These are phyloP conservation scores for Patella pellucida DNA, from an alignment of 2,888 invertebrate genomes.

Conservation along the genomic window DNA sequence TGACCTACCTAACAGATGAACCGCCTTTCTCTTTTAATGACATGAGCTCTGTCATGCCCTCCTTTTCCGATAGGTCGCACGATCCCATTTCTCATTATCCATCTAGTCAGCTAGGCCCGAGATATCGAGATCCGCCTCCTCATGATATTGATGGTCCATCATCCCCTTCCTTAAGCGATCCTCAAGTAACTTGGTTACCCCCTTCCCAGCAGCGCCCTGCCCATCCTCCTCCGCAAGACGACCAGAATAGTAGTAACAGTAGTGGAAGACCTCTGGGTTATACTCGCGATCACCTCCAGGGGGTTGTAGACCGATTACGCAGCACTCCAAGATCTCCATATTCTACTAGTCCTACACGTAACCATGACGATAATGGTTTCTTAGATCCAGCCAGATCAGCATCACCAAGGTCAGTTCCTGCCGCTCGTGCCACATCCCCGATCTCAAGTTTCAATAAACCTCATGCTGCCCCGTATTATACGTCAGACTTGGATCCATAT, in stretches of 20 bases:
- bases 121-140: conserved; percentile 19
- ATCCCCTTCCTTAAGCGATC: conserved; percentile 1
- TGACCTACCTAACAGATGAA: conserved; percentile 53
- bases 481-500: conserved; percentile 26
- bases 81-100: conserved; percentile 14
- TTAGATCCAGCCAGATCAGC: conserved; percentile 2
- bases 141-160: conserved; percentile 13
- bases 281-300: conserved; percentile 58
- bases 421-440: conserved; percentile 21
- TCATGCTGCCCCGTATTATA: conserved; percentile 13
- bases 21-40: conserved; percentile 48
- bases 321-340: conserved; percentile 39
- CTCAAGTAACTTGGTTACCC: conserved; percentile 27
- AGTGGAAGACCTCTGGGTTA: conserved; percentile 49
- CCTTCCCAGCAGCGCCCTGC: conserved; percentile 17
- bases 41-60: conserved; percentile 62
- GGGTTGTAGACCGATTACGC: conserved; percentile 52
- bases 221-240: conserved; percentile 20
- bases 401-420: not conserved
- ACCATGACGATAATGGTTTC: conserved; percentile 27
- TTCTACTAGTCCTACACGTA: conserved; percentile 14
- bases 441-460: conserved; percentile 21
- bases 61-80: conserved; percentile 32
- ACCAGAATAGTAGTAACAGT: conserved; percentile 44
- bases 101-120: conserved; percentile 23